Percentiles rank a stretch among this genome's conserved stretches.
Evolutionary conservation across 2,888 invertebrate species (phyloP).

Genomic region (Patella pellucida): DNA sequence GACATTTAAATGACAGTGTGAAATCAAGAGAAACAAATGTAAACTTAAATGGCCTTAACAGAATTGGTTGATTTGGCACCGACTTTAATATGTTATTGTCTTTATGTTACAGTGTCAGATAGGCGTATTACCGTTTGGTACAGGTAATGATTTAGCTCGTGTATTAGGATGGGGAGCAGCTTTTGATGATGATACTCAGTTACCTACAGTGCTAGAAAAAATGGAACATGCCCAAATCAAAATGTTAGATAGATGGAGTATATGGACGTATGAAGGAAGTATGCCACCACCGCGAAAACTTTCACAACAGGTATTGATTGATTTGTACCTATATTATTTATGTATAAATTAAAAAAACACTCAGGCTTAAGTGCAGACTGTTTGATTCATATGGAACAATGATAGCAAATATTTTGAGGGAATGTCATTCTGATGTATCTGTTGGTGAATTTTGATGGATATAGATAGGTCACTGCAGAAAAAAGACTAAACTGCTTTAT

Average conservation of each 20-base stretch:
- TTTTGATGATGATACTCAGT: constrained; percentile 94
- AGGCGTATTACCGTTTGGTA: constrained; percentile 93
- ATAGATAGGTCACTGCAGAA: too few relatives aligned
- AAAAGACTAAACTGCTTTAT: too few relatives aligned
- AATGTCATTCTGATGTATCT: too few relatives aligned
- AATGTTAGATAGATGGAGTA: constrained; percentile 97
- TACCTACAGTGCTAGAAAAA: constrained; percentile 90
- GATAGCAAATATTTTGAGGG: too few relatives aligned
- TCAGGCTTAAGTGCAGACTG: too few relatives aligned
- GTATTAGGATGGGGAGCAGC: constrained; percentile 96
- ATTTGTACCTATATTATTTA: not conserved
- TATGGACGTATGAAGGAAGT: constrained; percentile 84
- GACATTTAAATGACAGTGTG: too few relatives aligned
- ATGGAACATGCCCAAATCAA: constrained; percentile 97
- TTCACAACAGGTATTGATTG: constrained; percentile 57
- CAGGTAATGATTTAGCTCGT: constrained; percentile 95
- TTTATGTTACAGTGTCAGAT: constrained; percentile 77
- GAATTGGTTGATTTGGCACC: too few relatives aligned
- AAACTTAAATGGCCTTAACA: too few relatives aligned
- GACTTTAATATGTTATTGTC: not conserved
- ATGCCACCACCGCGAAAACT: constrained; percentile 68
- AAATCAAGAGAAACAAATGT: too few relatives aligned
- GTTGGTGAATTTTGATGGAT: too few relatives aligned
- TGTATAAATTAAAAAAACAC: too few relatives aligned
- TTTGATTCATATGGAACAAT: too few relatives aligned